Evolutionary conservation across 2,888 invertebrate genomes (phyloP), one percentile per base, ranked within the genome.

Genomic region (Leptopilina syphax): DNA sequence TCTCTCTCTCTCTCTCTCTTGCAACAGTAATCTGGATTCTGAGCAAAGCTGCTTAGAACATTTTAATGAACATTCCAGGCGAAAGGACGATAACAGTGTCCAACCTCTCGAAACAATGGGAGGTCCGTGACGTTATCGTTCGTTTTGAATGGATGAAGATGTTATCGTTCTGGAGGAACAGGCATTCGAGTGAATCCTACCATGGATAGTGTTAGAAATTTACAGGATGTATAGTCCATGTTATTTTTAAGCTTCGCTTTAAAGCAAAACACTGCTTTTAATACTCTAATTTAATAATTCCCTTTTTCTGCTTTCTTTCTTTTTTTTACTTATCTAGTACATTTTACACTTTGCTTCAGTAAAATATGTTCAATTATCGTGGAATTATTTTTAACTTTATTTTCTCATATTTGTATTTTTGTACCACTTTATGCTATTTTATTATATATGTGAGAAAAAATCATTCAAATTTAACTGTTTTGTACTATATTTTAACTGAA

Each of bases 1-100:
- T 50, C 27, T 57, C 57, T 68, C 78, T 47, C 47, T 47, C 47
- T 47, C 47, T 47, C 9, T 47, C 50, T 50, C 50, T 10, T 3
- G 79, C 66, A 73, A 77, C 73, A 65, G 70, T 79, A 80, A 82
- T 82, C 68, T 80, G 73, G 70, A 83, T 83, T 85, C 85, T 77
- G 80, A 85, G 85, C 80, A 82, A 85, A 86, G 84, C 83, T 84
- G 84, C 85, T 86, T 87, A 86, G 84, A 85, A 85, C 84, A 86
- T 88, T 90, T 88, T 88, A 87, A 88, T 85, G 88, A 89, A 88
- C 86, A 89, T 86, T 83, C 85, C 81, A 86, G 84, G 89, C 88
- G 88, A 89, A 88, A 85, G 86, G 82, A 81, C 85, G 88, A 86
- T 88, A 87, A 86, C 87, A 77, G 81, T 84, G 83, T 83, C 81